Conservation (phyloP, 2,888 invertebrate genomes). For the Nomada fabriciana region DNA sequence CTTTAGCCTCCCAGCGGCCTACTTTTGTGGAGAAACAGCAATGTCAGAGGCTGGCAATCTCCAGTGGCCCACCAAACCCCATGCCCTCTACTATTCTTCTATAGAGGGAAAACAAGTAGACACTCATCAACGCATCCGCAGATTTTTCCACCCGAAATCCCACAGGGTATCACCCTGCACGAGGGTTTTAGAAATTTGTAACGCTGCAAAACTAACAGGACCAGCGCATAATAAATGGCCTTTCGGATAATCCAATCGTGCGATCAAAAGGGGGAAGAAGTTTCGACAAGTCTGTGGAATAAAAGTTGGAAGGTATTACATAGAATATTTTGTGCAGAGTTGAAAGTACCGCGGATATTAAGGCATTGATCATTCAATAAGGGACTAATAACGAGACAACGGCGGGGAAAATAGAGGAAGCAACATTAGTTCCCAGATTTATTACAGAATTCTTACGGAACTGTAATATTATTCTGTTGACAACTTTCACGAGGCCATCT, state of each 20-base stretch:
- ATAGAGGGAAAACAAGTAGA: slow-evolving; percentile 26
- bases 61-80: neutral
- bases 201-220: neutral
- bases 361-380: too few species aligned
- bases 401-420: neutral
- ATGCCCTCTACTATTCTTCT: neutral
- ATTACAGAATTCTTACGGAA: neutral
- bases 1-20: neutral
- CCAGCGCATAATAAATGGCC: too few species aligned
- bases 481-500: neutral
- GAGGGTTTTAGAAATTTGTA: neutral
- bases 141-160: slow-evolving; percentile 2
- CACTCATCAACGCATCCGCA: slow-evolving; percentile 6
- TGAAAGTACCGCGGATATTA: too few species aligned
- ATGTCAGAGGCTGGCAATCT: slow-evolving; percentile 1
- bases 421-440: neutral
- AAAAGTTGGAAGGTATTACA: too few species aligned
- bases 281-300: too few species aligned
- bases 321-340: too few species aligned
- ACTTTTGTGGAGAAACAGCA: slow-evolving; percentile 14
- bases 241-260: too few species aligned
- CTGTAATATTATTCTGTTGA: neutral
- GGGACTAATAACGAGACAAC: too few species aligned
- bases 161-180: neutral
- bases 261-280: too few species aligned